These are phyloP conservation scores for Parotocinclus haroldoi DNA, from an alignment of 2,797 vertebrate species.

Conservation along the genomic window DNA sequence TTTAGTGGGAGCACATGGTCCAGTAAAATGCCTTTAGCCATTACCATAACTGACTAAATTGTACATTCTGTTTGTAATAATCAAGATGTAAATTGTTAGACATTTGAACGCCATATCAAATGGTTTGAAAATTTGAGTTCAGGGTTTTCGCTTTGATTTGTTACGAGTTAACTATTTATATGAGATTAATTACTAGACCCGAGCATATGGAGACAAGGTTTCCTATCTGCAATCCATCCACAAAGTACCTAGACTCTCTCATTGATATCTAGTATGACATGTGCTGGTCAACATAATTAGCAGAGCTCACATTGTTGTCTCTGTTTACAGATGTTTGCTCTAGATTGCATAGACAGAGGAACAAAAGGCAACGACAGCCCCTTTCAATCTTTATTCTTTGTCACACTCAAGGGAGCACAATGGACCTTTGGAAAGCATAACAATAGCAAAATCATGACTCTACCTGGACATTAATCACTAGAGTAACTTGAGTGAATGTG, in stretches of 20 bases:
- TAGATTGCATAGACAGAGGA: conserved; percentile 24
- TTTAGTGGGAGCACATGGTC: too few relatives aligned
- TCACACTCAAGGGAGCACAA: conserved; percentile 27
- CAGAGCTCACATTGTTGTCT: conserved; percentile 17
- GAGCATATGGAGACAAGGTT: not conserved
- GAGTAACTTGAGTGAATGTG: conserved; percentile 37
- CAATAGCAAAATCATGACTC: conserved; percentile 45
- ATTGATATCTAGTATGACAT: conserved; percentile 18
- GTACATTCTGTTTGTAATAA: too few relatives aligned
- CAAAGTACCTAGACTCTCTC: conserved; percentile 15
- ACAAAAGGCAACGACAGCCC: conserved; percentile 37
- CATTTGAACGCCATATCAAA: too few relatives aligned
- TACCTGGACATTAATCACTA: conserved; percentile 50
- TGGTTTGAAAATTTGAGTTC: too few relatives aligned
- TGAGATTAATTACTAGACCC: not conserved
- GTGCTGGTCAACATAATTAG: conserved; percentile 15
- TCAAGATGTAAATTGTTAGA: too few relatives aligned
- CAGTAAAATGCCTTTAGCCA: too few relatives aligned
- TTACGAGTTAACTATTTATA: too few relatives aligned
- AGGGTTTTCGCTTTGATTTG: too few relatives aligned
- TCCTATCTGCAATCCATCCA: not conserved
- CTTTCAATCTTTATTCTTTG: conserved; percentile 32
- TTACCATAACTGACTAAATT: too few relatives aligned
- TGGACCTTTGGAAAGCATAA: conserved; percentile 47
- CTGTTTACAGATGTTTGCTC: conserved; percentile 42